Evolutionary conservation across 2,888 invertebrate species (phyloP).

Genomic region (Sepioteuthis lessoniana): DNA sequence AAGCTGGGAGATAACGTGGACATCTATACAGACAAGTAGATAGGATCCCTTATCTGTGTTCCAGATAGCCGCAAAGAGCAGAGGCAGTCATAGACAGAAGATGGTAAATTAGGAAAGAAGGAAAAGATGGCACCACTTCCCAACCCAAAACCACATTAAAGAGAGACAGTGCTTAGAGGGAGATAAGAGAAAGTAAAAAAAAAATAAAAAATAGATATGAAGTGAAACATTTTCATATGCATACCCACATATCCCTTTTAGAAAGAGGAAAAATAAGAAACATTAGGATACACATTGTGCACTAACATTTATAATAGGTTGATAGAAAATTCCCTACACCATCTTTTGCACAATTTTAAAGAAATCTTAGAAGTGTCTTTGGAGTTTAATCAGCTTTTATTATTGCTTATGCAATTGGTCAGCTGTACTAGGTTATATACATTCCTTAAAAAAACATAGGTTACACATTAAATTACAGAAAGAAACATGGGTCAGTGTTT

Average conservation of each 20-base stretch:
- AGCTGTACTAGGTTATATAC: too few relatives aligned
- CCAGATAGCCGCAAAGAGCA: constrained; percentile 23
- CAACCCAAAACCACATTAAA: constrained; percentile 4
- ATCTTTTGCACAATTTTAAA: background rate
- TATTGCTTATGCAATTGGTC: too few relatives aligned
- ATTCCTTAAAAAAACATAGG: too few relatives aligned
- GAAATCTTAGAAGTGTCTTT: too few relatives aligned
- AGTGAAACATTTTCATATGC: background rate
- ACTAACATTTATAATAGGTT: background rate
- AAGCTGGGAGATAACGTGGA: background rate
- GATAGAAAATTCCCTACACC: background rate
- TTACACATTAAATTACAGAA: too few relatives aligned
- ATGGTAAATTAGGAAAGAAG: background rate
- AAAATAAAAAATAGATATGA: background rate
- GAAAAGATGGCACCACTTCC: background rate
- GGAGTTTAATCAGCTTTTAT: too few relatives aligned
- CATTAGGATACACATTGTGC: background rate
- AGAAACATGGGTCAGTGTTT: too few relatives aligned
- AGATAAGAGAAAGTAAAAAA: background rate
- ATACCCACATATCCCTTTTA: background rate
- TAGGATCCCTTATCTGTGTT: constrained; percentile 1
- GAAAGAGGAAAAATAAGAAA: background rate
- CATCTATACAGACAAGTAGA: background rate
- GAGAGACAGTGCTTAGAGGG: background rate
- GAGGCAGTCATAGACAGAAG: background rate